Percentiles rank a stretch among this genome's conserved stretches.
phyloP scores from a whole-genome alignment of 2,888 invertebrate genomes.

The Sminthurides aquaticus region DNA sequence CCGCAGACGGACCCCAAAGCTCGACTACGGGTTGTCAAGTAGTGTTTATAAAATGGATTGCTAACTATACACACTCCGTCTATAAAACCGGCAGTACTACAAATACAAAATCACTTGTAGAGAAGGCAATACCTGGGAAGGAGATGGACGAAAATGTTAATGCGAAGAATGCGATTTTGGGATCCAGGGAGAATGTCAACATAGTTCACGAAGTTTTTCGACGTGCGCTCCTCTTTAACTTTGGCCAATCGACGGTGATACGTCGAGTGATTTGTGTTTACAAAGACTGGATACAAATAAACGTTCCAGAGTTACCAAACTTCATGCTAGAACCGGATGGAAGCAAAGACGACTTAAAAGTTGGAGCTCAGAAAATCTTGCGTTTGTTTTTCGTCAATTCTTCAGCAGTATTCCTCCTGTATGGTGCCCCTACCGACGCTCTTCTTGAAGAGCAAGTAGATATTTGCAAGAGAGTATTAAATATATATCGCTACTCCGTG shows the following conservation, averaged over 20 bases:
- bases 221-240: constrained; percentile 84
- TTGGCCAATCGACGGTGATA: constrained; percentile 78
- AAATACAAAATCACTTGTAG: background rate
- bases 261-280: constrained; percentile 84
- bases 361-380: constrained; percentile 68
- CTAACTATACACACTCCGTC: constrained; percentile 67
- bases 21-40: constrained; percentile 58
- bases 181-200: constrained; percentile 82
- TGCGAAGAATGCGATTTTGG: constrained; percentile 69
- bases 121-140: constrained; percentile 7
- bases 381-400: constrained; percentile 91
- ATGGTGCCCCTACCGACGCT: constrained; percentile 45
- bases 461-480: constrained; percentile 88
- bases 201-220: constrained; percentile 89
- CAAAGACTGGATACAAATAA: constrained; percentile 90
- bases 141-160: constrained; percentile 42
- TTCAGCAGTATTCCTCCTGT: constrained; percentile 82
- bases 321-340: constrained; percentile 59
- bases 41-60: constrained; percentile 81
- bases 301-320: constrained; percentile 67
- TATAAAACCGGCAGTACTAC: constrained; percentile 16
- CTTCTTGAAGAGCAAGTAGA: constrained; percentile 87
- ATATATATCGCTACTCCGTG: constrained; percentile 92
- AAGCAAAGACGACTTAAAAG: constrained; percentile 54
- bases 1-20: constrained; percentile 44